Evolutionary conservation across 2,797 vertebrate genomes (phyloP), one percentile per base, ranked within the genome.

Genomic region (Simalia tracyae): DNA sequence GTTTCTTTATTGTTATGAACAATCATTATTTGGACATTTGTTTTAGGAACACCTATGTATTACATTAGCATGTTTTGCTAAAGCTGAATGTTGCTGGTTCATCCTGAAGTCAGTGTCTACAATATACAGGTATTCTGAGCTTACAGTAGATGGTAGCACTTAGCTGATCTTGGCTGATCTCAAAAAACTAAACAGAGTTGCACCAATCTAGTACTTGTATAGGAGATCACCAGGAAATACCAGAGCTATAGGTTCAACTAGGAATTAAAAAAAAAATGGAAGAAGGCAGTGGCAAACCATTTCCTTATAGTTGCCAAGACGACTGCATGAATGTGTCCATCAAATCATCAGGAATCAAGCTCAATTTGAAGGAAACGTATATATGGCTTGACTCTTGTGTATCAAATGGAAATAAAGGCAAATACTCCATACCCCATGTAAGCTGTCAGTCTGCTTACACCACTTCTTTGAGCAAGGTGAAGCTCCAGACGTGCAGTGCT

Each of bases 31-130:
- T 85, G 63, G 28, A 90, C 61, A 15, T 19, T 1, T 28, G 15
- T n/a, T 36, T 60, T 57, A n/a, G 31, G 68, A 86, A 60, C 36
- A 26, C 22, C 56, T 26, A n/a, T 19, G 72, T 66, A 63, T 92
- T 92, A 89, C 87, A 42, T 92, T 81, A 81, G 88, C 57, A 76
- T 57, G 42, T 46, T 68, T 92, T 63, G 89, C 89, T 85, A 92
- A 87, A 42, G 59, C 66, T 90, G 36, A 42, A 85, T 54, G 57
- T 57, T 87, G 84, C 92, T 92, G 84, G 68, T 87, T 88, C 91
- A 88, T 88, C 46, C 64, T 76, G 85, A 91, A 66, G 85, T 92
- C 81, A 86, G 31, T 61, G 46, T 60, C 57, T 92, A 46, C 84
- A 92, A 56, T 87, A 63, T 63, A 31, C 36, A 87, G 86, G 26